Evolutionary conservation across 2,797 vertebrate species (phyloP).

Genomic region (Nothura maculosa): DNA sequence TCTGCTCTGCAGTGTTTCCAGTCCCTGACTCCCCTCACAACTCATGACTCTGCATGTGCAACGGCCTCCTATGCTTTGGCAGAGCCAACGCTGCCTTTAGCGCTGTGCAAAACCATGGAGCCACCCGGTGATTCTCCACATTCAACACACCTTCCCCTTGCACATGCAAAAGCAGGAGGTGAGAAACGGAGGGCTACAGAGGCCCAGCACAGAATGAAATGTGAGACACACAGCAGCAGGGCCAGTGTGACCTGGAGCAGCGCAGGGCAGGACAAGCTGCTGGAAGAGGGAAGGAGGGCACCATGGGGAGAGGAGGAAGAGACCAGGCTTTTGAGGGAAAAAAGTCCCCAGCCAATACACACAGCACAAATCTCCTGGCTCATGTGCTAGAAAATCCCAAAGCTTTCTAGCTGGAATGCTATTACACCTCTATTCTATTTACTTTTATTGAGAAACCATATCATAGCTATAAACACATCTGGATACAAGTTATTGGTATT

Average conservation of each 20-base stretch:
- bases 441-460: background rate
- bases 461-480: background rate
- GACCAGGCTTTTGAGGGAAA: background rate
- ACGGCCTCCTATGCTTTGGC: background rate
- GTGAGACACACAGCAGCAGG: background rate
- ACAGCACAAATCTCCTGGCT: background rate
- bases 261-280: accelerated
- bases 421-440: background rate
- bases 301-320: background rate
- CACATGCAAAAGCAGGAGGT: background rate
- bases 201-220: background rate
- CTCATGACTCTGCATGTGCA: background rate
- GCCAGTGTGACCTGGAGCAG: background rate
- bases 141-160: background rate
- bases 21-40: background rate
- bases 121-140: background rate
- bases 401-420: background rate
- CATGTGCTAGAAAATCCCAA: background rate
- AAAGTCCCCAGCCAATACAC: background rate
- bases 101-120: background rate
- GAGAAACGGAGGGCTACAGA: background rate
- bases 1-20: background rate
- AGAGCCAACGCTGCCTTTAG: background rate
- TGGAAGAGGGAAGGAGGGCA: background rate
- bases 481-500: background rate